Evolutionary conservation across 2,113 vertebrate genomes (phyloP).

Genomic region (Ramphastos sulfuratus): DNA sequence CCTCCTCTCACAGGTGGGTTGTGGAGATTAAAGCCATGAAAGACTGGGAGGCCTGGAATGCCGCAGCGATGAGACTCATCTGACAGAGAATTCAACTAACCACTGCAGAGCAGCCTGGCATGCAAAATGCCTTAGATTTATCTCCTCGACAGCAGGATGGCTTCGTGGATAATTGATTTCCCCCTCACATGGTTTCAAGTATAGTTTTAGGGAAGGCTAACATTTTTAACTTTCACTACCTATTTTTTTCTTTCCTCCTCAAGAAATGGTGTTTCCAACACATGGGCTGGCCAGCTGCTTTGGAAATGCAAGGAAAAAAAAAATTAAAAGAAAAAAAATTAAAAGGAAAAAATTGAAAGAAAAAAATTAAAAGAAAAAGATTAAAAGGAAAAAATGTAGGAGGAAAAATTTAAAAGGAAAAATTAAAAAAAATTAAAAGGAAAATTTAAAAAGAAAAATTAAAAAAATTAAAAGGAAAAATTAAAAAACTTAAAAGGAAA

Average conservation of each 20-base stretch:
- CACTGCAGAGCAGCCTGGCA: background rate
- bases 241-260: conserved; percentile 6
- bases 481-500: background rate
- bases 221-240: conserved; percentile 57
- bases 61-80: conserved; percentile 39
- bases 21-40: conserved; percentile 68
- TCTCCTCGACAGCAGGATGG: conserved; percentile 9
- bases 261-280: conserved; percentile 24
- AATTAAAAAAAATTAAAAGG: too few relatives aligned
- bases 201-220: conserved; percentile 58
- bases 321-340: background rate
- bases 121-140: conserved; percentile 54
- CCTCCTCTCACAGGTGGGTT: conserved; percentile 55
- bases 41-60: background rate
- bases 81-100: conserved; percentile 55
- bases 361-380: background rate
- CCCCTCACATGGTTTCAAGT: conserved; percentile 6
- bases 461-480: too few relatives aligned
- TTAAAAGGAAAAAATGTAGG: too few relatives aligned
- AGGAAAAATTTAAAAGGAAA: background rate
- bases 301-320: background rate
- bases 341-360: too few relatives aligned
- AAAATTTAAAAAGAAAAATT: background rate
- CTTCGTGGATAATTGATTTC: conserved; percentile 50
- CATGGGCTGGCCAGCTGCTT: conserved; percentile 46